Evolutionary conservation across 2,888 invertebrate species (phyloP).

Genomic region (Phortica okadai): DNA sequence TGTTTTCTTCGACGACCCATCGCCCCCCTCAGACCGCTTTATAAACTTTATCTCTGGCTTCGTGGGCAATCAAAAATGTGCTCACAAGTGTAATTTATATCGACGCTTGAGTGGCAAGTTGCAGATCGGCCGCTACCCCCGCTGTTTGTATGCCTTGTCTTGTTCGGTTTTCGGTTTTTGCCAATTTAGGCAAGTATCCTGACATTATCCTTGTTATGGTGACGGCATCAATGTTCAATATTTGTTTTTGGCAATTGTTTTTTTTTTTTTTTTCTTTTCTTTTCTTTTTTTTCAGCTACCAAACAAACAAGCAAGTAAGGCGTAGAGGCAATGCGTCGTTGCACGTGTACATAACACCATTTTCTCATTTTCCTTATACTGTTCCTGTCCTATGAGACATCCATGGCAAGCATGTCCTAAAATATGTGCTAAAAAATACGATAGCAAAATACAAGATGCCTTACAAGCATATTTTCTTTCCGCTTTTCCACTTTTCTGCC

Average conservation of each 20-base stretch:
- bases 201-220: neutral
- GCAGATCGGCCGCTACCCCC: too few species aligned
- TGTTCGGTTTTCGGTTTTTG: too few species aligned
- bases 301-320: neutral
- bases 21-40: neutral
- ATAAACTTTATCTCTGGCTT: neutral
- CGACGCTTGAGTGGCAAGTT: conserved; percentile 3
- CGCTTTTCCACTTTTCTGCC: neutral
- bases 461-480: neutral
- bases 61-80: conserved; percentile 19
- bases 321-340: neutral
- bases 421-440: neutral
- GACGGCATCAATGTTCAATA: conserved; percentile 2
- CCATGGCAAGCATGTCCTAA: neutral
- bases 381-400: neutral
- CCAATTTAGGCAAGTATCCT: neutral
- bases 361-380: neutral
- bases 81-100: conserved; percentile 26
- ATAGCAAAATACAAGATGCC: neutral
- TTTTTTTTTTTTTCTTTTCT: neutral
- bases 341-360: neutral
- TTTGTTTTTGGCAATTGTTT: conserved; percentile 13
- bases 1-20: neutral
- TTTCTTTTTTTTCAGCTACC: neutral
- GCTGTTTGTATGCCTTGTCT: too few species aligned